Percentiles rank a stretch among this genome's conserved stretches.
Conservation (phyloP, 2,113 vertebrate species). For the Oncorhynchus mykiss region DNA sequence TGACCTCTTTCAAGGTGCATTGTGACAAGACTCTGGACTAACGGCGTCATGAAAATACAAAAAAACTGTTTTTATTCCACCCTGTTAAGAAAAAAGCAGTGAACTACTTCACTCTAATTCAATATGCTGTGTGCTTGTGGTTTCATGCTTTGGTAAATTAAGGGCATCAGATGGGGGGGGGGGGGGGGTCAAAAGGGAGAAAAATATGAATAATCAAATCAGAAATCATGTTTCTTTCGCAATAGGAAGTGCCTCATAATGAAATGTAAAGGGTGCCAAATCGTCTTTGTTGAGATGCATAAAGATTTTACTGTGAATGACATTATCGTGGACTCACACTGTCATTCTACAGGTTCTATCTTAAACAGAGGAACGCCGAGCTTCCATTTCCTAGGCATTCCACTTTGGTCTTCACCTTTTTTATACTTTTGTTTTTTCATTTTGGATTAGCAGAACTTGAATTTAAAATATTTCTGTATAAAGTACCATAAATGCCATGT, state of each 20-base stretch:
- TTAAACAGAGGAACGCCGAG: conserved; percentile 79
- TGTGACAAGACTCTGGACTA: conserved; percentile 74
- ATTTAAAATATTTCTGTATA: conserved; percentile 98
- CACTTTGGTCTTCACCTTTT: conserved; percentile 88
- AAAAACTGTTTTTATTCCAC: conserved; percentile 66
- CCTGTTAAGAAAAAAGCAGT: conserved; percentile 69
- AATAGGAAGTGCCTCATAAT: conserved; percentile 92
- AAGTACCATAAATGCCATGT: conserved; percentile 90
- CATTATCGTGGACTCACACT: conserved; percentile 73
- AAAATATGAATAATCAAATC: conserved; percentile 57
- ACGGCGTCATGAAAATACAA: conserved; percentile 46
- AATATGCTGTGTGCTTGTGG: conserved; percentile 66
- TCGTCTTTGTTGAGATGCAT: conserved; percentile 80
- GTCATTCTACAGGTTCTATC: conserved; percentile 78
- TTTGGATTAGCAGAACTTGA: conserved; percentile 91
- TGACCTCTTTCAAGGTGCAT: conserved; percentile 78
- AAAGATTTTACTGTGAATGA: conserved; percentile 81
- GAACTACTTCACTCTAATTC: conserved; percentile 77
- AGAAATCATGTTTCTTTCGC: conserved; percentile 74
- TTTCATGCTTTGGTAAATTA: conserved; percentile 51
- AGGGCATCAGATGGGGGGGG: conserved; percentile 68
- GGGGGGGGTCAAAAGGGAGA: conserved; percentile 30
- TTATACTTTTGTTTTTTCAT: conserved; percentile 79
- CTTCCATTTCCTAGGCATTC: conserved; percentile 95
- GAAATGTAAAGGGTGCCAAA: conserved; percentile 93